Conservation (phyloP, 2,113 vertebrate genomes). For the Okapia johnstoni region DNA sequence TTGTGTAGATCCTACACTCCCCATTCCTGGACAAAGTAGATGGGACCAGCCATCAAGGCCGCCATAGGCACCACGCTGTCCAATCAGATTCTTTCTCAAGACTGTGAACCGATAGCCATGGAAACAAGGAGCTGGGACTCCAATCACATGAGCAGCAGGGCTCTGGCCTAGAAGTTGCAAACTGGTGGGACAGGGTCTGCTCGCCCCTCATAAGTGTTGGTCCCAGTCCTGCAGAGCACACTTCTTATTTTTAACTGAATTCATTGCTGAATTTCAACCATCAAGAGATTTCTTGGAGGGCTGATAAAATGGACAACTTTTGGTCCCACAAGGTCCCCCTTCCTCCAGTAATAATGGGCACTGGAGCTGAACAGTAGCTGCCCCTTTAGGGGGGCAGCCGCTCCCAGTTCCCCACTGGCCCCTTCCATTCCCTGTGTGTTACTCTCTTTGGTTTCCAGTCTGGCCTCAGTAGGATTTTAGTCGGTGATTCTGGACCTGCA, state of each 20-base stretch:
- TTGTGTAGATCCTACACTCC: not conserved
- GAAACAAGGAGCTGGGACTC: not conserved
- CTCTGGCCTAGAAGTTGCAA: not conserved
- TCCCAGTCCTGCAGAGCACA: not conserved
- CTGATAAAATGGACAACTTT: not conserved
- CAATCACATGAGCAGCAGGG: rapidly evolving
- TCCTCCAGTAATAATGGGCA: not conserved
- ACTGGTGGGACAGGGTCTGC: not conserved
- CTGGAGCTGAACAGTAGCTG: not conserved
- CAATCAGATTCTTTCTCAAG: not conserved
- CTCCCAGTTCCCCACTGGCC: not conserved
- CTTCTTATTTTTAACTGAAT: not conserved
- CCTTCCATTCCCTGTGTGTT: not conserved
- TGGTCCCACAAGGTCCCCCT: rapidly evolving
- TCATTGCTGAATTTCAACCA: not conserved
- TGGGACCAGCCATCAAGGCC: not conserved
- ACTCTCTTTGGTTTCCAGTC: not conserved
- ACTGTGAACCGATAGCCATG: not conserved
- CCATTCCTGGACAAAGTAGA: not conserved
- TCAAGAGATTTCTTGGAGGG: not conserved
- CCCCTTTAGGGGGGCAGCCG: rapidly evolving
- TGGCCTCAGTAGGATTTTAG: not conserved
- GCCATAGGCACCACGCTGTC: not conserved
- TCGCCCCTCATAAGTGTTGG: not conserved
- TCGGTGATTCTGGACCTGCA: not conserved